phyloP scores from a whole-genome alignment of 2,113 vertebrate species.

The Chaetops frenatus region DNA sequence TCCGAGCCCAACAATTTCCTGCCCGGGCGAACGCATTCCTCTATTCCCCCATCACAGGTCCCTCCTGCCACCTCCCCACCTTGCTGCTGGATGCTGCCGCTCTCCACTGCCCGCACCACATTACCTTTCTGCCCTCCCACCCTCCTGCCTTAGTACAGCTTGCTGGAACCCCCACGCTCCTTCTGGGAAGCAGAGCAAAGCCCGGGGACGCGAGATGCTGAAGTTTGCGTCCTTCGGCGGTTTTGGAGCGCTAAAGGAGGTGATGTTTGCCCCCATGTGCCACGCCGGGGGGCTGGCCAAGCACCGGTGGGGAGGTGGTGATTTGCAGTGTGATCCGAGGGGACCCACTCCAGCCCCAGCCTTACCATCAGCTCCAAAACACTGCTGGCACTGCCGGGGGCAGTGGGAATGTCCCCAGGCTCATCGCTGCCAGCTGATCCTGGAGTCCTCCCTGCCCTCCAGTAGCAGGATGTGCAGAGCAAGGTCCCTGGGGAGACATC shows the following conservation, averaged over 20 bases:
- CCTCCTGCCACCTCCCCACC: neutral
- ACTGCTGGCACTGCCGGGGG: neutral
- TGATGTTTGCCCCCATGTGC: neutral
- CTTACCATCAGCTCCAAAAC: neutral
- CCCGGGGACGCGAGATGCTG: neutral
- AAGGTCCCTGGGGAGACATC: accelerated
- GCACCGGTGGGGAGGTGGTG: neutral
- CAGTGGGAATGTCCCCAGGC: neutral
- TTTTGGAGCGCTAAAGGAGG: neutral
- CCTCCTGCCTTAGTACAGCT: neutral
- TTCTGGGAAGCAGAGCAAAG: neutral
- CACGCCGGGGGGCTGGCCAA: neutral
- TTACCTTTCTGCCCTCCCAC: neutral
- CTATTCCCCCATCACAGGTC: neutral
- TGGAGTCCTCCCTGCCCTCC: neutral
- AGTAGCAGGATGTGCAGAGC: accelerated
- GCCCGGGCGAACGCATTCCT: neutral
- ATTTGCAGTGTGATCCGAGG: neutral
- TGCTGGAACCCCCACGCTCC: neutral
- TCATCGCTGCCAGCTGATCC: accelerated
- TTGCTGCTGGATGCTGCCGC: neutral
- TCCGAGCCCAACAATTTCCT: constrained; percentile 52
- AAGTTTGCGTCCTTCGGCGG: accelerated
- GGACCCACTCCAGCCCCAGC: neutral
- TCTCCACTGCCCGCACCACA: accelerated